Evolutionary conservation across 2,888 invertebrate species (phyloP).

Genomic region (Scrobipalpa atriplicella): DNA sequence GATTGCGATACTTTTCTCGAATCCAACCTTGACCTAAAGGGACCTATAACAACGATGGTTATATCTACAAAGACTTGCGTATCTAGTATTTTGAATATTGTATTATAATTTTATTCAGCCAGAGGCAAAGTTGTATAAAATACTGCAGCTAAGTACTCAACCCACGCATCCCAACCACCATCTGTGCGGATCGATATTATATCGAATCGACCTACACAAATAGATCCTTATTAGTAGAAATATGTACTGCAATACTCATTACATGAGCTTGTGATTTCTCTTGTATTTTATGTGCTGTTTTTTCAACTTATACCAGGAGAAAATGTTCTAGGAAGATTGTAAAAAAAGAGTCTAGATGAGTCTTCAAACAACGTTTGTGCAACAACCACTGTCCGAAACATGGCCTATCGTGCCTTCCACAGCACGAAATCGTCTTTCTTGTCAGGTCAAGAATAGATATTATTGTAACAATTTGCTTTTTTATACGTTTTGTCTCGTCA

Average conservation of each 20-base stretch:
- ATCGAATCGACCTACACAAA: slow-evolving; percentile 18
- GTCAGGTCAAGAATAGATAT: neutral
- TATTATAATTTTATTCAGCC: neutral
- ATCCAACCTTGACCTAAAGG: neutral
- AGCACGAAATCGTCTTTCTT: no score
- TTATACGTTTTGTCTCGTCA: slow-evolving; percentile 14
- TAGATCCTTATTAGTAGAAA: neutral
- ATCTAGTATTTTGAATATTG: no score
- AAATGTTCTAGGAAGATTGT: no score
- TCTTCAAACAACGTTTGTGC: no score
- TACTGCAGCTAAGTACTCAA: neutral
- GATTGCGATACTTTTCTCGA: neutral
- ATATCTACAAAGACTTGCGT: no score
- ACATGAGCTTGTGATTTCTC: neutral
- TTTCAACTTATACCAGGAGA: neutral
- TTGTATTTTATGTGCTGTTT: neutral
- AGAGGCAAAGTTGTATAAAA: neutral
- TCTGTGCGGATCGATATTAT: slow-evolving; percentile 12
- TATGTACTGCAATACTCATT: neutral
- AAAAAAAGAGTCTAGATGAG: no score
- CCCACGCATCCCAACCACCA: neutral
- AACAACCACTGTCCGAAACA: no score
- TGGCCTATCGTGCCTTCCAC: no score
- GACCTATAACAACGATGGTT: neutral
- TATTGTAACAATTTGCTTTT: no score